Conservation (phyloP, 2,888 invertebrate species). For the Campoplex nolae region DNA sequence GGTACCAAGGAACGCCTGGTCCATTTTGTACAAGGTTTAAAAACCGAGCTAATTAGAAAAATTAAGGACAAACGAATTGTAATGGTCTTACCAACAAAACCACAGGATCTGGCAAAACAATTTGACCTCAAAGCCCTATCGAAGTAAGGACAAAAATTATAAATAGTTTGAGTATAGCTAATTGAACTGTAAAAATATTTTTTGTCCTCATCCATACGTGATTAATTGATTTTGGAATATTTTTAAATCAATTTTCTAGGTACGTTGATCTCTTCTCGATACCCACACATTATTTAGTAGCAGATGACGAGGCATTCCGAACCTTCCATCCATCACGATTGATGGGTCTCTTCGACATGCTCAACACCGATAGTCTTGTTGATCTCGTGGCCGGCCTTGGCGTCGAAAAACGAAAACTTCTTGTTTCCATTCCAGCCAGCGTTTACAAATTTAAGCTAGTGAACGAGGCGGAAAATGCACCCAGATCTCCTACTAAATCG, state of each 20-base stretch:
- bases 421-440: constrained; percentile 90
- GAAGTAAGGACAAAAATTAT: constrained; percentile 84
- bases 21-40: constrained; percentile 84
- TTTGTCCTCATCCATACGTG: not conserved
- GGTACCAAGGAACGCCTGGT: constrained; percentile 85
- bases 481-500: constrained; percentile 88
- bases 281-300: constrained; percentile 89
- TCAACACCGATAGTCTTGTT: constrained; percentile 91
- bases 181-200: not conserved
- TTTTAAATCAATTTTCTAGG: constrained; percentile 76
- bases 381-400: constrained; percentile 90
- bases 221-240: not conserved
- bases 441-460: constrained; percentile 89
- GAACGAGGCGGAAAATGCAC: constrained; percentile 88
- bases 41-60: constrained; percentile 82
- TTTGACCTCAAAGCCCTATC: constrained; percentile 89
- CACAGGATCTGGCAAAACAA: constrained; percentile 89
- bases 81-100: constrained; percentile 87
- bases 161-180: not conserved
- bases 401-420: constrained; percentile 89
- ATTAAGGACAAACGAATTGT: constrained; percentile 86
- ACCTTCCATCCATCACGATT: constrained; percentile 91
- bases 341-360: constrained; percentile 91
- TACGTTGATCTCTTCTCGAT: constrained; percentile 89
- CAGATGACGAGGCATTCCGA: constrained; percentile 86